phyloP scores from a whole-genome alignment of 2,797 vertebrate genomes.

The Neomorphus geoffroyi region DNA sequence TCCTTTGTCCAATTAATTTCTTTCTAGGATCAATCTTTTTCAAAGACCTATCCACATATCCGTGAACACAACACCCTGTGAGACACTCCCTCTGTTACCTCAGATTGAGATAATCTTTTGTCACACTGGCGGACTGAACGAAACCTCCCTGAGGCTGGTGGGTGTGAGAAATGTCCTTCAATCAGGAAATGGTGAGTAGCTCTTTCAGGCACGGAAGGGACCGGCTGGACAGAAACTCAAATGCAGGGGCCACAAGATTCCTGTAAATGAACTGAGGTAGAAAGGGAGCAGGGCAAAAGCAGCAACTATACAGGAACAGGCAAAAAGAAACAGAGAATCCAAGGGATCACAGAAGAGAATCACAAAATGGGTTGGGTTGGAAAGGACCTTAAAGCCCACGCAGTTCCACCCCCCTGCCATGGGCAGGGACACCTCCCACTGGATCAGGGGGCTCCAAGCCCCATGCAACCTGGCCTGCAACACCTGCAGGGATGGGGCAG shows the following conservation, averaged over 20 bases:
- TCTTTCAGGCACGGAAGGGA: background rate
- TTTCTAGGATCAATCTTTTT: background rate
- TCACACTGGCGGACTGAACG: background rate
- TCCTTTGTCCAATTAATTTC: background rate
- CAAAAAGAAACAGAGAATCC: background rate
- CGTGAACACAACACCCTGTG: background rate
- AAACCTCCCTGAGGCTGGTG: background rate
- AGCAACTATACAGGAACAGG: no score
- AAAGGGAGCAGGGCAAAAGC: background rate
- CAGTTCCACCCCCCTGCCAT: no score
- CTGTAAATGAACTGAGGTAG: no score
- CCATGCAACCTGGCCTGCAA: no score
- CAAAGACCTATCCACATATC: background rate
- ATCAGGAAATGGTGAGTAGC: fast-evolving
- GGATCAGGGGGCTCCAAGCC: no score
- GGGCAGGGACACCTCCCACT: no score
- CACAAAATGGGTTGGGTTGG: no score
- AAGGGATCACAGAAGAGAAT: no score
- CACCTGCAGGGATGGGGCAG: no score
- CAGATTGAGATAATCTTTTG: background rate
- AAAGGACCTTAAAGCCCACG: no score
- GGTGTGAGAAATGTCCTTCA: background rate
- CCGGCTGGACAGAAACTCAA: background rate
- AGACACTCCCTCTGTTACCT: background rate
- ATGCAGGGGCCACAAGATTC: background rate